Percentiles rank a stretch among this genome's conserved stretches.
Evolutionary conservation across 2,888 invertebrate genomes (phyloP).

Genomic region (Fissipunctia ypsillon): DNA sequence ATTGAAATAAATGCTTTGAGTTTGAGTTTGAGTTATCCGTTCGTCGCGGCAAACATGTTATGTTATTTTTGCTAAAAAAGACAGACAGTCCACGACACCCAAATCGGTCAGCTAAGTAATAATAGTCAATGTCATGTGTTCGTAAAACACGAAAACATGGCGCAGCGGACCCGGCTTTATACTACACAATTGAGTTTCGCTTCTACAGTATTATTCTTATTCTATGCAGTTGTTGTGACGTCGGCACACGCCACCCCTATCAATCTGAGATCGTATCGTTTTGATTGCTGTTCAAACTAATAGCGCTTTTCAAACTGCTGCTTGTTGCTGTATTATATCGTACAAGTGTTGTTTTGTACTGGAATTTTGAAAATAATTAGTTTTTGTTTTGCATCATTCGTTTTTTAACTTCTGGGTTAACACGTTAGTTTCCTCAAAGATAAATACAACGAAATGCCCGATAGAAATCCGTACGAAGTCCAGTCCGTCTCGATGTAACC

Average conservation of each 20-base stretch:
- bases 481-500: not conserved
- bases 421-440: not conserved
- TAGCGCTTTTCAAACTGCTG: conserved; percentile 54
- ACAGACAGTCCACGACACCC: too few species aligned
- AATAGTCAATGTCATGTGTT: too few species aligned
- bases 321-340: conserved; percentile 33
- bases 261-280: conserved; percentile 63
- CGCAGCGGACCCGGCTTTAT: not conserved
- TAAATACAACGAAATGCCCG: not conserved
- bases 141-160: too few species aligned
- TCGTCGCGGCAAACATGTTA: too few species aligned
- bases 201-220: conserved; percentile 17
- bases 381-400: not conserved
- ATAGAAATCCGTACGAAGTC: not conserved
- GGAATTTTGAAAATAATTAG: conserved; percentile 18
- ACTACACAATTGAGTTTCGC: not conserved
- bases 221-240: conserved; percentile 22
- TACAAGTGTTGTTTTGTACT: conserved; percentile 17
- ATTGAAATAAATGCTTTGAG: too few species aligned
- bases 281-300: conserved; percentile 66
- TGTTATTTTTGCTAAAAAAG: too few species aligned
- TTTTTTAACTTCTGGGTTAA: not conserved
- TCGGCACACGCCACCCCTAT: conserved; percentile 50
- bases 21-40: too few species aligned
- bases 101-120: too few species aligned